Conservation (phyloP, 2,113 vertebrate species). For the Forbesichthys agassizii region DNA sequence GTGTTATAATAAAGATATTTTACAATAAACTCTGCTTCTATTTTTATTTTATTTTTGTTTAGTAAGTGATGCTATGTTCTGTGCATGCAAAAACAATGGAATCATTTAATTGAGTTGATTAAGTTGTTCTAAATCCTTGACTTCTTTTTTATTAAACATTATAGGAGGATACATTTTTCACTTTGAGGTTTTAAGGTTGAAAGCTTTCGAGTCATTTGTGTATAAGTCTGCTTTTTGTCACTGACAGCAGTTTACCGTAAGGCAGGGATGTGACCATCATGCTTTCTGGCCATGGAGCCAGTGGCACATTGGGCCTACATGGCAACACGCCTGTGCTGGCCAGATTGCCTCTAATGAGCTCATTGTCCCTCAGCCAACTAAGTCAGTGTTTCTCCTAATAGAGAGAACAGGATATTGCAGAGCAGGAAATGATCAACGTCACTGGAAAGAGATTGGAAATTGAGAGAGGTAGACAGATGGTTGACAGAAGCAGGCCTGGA, state of each 20-base stretch:
- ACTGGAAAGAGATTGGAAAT: constrained; percentile 32
- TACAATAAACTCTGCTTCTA: constrained; percentile 37
- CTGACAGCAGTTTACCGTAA: background rate
- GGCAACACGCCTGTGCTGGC: constrained; percentile 27
- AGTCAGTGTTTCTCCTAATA: constrained; percentile 44
- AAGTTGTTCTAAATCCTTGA: too few relatives aligned
- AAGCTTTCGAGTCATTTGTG: background rate
- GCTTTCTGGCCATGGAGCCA: constrained; percentile 13
- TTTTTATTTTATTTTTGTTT: background rate
- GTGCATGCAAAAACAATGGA: too few relatives aligned
- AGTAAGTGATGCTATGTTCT: too few relatives aligned
- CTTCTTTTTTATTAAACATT: too few relatives aligned
- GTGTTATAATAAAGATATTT: constrained; percentile 64
- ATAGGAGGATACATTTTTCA: too few relatives aligned
- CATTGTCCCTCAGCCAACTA: constrained; percentile 47
- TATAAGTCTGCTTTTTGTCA: constrained; percentile 2
- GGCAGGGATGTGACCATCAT: constrained; percentile 28
- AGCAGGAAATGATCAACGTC: constrained; percentile 36
- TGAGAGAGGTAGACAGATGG: constrained; percentile 12
- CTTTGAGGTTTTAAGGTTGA: too few relatives aligned
- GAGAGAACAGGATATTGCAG: constrained; percentile 16
- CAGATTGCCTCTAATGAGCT: constrained; percentile 33
- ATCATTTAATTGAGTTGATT: too few relatives aligned
- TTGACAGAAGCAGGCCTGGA: background rate
- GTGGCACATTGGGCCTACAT: constrained; percentile 32